A percentile compares a stretch with the other conserved stretches of the same genome.
Conservation (phyloP, 2,797 vertebrate genomes). For the Rhadinocentrus ornatus region DNA sequence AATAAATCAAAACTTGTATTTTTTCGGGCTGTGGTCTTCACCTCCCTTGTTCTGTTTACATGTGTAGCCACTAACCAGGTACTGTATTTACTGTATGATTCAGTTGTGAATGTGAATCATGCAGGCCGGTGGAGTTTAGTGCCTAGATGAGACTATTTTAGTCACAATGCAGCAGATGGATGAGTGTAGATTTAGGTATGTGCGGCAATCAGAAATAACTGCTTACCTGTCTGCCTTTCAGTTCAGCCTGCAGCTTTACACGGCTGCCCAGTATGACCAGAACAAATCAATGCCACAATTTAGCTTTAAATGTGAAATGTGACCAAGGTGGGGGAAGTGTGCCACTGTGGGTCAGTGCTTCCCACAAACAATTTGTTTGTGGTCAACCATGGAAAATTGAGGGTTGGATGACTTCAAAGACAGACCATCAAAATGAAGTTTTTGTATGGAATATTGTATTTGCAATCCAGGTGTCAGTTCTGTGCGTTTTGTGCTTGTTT, state of each 20-base stretch:
- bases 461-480: background rate
- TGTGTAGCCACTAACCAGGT: conserved; percentile 24
- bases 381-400: conserved; percentile 7
- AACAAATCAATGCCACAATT: background rate
- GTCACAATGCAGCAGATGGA: conserved; percentile 35
- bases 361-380: conserved; percentile 13
- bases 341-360: conserved; percentile 14
- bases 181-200: conserved; percentile 36
- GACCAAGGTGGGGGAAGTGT: background rate
- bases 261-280: background rate
- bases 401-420: conserved; percentile 17
- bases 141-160: conserved; percentile 46
- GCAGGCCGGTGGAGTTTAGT: conserved; percentile 26
- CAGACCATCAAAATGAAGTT: conserved; percentile 3
- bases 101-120: conserved; percentile 47
- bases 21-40: background rate
- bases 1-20: background rate
- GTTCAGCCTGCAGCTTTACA: background rate
- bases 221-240: conserved; percentile 14
- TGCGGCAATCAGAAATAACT: conserved; percentile 10
- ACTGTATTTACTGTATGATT: conserved; percentile 44
- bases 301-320: conserved; percentile 14
- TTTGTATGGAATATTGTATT: conserved; percentile 12
- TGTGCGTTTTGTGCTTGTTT: background rate
- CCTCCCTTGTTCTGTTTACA: conserved; percentile 12